Evolutionary conservation across 2,888 invertebrate species (phyloP).

Genomic region (Eubasilissa splendida): DNA sequence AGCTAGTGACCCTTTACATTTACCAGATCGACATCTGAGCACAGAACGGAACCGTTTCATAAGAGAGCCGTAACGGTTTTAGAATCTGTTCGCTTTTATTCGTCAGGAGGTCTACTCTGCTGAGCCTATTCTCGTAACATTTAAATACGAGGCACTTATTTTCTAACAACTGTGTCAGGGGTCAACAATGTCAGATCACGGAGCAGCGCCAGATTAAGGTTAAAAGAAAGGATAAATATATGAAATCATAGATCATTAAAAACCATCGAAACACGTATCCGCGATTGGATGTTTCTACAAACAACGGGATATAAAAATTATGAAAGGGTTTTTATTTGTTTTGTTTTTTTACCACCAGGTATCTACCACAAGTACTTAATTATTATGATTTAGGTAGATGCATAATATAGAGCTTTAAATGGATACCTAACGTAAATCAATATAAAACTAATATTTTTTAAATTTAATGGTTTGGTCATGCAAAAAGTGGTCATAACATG

Average conservation of each 20-base stretch:
- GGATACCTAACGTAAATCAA: no score
- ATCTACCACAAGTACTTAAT: no score
- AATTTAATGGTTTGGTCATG: no score
- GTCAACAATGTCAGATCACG: conserved; percentile 28
- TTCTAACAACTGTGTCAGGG: conserved; percentile 39
- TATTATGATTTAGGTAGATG: no score
- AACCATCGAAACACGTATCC: neutral
- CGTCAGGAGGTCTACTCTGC: conserved; percentile 44
- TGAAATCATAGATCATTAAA: conserved; percentile 15
- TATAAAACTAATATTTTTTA: no score
- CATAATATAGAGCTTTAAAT: no score
- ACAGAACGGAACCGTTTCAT: conserved; percentile 9
- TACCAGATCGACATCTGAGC: conserved; percentile 37
- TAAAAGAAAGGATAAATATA: neutral
- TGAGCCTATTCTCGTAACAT: conserved; percentile 44
- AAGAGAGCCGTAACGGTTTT: conserved; percentile 40
- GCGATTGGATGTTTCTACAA: neutral
- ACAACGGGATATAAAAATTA: neutral
- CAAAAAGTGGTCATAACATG: no score
- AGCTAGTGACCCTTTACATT: conserved; percentile 28
- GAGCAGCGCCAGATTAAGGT: neutral
- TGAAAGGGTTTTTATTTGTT: neutral
- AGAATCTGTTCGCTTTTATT: conserved; percentile 38
- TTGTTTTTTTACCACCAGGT: no score
- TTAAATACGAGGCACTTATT: conserved; percentile 44